Evolutionary conservation across 2,113 vertebrate species (phyloP).

Genomic region (Tricholaema leucomelas): DNA sequence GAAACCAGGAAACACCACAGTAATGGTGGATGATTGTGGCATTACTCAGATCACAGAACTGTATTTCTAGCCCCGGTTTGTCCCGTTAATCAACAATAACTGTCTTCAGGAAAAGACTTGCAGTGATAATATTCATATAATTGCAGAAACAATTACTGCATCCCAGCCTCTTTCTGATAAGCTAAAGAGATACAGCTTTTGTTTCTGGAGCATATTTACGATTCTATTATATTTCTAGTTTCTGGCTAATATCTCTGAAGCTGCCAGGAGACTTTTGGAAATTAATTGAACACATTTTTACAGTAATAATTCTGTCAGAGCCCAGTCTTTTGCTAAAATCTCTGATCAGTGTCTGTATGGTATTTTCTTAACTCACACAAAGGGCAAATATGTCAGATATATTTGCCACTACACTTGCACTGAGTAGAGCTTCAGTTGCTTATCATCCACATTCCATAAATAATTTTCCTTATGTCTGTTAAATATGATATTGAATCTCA

Average conservation of each 20-base stretch:
- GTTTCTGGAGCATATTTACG: neutral
- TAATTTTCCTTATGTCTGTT: neutral
- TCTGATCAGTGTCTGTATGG: accelerated
- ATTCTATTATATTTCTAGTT: neutral
- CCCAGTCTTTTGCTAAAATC: neutral
- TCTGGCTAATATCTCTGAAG: neutral
- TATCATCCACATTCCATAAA: neutral
- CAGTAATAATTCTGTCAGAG: neutral
- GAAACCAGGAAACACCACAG: neutral
- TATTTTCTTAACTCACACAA: neutral
- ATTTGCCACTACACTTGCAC: neutral
- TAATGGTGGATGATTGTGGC: neutral
- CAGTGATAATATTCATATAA: neutral
- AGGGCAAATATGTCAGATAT: neutral
- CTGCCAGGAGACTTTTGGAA: neutral
- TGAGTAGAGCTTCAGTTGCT: neutral
- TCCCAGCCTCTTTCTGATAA: neutral
- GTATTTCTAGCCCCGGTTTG: neutral
- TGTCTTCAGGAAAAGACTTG: neutral
- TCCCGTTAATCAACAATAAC: neutral
- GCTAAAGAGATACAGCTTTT: neutral
- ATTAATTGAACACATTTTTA: neutral
- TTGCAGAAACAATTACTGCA: neutral
- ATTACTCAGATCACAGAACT: neutral
- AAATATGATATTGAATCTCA: neutral